A percentile compares a stretch with the other conserved stretches of the same genome.
These are phyloP conservation scores for Caerostris darwini DNA, from an alignment of 1,140 invertebrate species.

Conservation along the genomic window DNA sequence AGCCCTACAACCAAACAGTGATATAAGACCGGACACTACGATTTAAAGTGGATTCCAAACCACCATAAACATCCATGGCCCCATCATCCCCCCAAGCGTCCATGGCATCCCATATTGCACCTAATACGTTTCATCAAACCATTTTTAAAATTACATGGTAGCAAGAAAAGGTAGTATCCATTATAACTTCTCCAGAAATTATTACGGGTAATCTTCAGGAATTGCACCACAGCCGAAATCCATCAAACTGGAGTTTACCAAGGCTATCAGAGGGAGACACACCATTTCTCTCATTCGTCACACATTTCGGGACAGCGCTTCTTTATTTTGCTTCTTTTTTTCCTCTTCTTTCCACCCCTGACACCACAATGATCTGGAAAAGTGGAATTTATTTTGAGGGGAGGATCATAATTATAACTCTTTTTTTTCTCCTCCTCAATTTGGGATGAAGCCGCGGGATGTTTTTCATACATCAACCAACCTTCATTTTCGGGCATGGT, in stretches of 20 bases:
- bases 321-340: not conserved
- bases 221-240: not conserved
- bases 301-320: not conserved
- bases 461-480: slow-evolving; percentile 62
- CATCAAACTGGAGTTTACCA: slow-evolving; percentile 65
- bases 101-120: too few relatives aligned
- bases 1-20: too few relatives aligned
- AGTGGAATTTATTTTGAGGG: slow-evolving; percentile 60
- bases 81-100: too few relatives aligned
- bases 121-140: too few relatives aligned
- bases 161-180: not conserved
- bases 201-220: not conserved
- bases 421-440: slow-evolving; percentile 46
- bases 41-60: too few relatives aligned
- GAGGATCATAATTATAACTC: slow-evolving; percentile 59
- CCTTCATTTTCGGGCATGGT: slow-evolving; percentile 42
- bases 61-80: too few relatives aligned
- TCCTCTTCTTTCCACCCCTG: not conserved
- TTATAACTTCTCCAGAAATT: not conserved
- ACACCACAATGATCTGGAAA: not conserved
- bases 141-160: not conserved
- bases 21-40: too few relatives aligned
- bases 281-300: slow-evolving; percentile 58
- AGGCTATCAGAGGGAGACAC: not conserved
- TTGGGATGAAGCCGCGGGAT: slow-evolving; percentile 52